A percentile compares a stretch with the other conserved stretches of the same genome.
These are phyloP conservation scores for Cataglyphis rosenhaueri DNA, from an alignment of 2,888 invertebrate genomes.

Conservation along the genomic window DNA sequence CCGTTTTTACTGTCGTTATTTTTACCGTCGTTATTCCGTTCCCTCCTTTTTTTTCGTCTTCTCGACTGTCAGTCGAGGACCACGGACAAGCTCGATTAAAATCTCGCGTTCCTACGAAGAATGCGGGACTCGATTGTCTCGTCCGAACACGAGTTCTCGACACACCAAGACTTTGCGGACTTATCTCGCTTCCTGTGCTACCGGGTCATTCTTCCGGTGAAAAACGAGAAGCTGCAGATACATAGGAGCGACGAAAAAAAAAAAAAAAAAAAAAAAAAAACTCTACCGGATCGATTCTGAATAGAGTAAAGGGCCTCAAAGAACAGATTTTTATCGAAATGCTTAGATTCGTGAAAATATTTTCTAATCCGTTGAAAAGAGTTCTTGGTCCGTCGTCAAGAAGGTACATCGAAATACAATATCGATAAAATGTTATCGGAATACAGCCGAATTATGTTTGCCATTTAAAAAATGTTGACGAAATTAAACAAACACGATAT, in stretches of 20 bases:
- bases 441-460: background rate
- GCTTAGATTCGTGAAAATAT: constrained; percentile 9
- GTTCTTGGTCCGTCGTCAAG: background rate
- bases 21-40: constrained; percentile 16
- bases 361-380: background rate
- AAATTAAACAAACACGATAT: background rate
- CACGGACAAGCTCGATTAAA: constrained; percentile 67
- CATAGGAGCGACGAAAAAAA: background rate
- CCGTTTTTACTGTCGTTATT: constrained; percentile 10
- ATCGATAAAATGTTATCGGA: background rate
- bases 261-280: constrained; percentile 1
- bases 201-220: constrained; percentile 56
- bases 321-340: constrained; percentile 27
- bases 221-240: constrained; percentile 40
- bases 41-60: constrained; percentile 36
- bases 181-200: constrained; percentile 73
- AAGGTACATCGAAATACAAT: constrained; percentile 1
- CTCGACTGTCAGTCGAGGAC: constrained; percentile 43
- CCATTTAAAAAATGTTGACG: background rate
- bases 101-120: constrained; percentile 69
- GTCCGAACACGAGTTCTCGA: constrained; percentile 45
- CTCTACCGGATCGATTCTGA: constrained; percentile 1
- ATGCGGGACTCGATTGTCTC: constrained; percentile 68
- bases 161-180: constrained; percentile 50
- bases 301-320: constrained; percentile 4